A percentile compares a stretch with the other conserved stretches of the same genome.
Evolutionary conservation across 2,888 invertebrate species (phyloP).

Genomic region (Acheta domesticus): DNA sequence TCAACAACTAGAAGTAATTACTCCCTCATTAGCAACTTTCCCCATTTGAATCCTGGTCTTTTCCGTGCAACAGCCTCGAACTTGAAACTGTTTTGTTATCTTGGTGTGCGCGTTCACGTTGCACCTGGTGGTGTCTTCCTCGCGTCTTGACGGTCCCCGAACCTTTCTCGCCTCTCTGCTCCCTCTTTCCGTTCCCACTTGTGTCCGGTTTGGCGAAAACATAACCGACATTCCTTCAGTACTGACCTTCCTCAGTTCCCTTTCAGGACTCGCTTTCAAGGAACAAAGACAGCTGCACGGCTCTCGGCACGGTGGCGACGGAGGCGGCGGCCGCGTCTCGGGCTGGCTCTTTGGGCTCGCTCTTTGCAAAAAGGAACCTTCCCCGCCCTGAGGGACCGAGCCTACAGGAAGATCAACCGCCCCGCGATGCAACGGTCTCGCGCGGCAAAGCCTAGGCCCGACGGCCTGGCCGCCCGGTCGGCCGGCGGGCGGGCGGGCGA

Average conservation of each 20-base stretch:
- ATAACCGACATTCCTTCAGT: not conserved
- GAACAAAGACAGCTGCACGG: not conserved
- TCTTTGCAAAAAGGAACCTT: conserved; percentile 1
- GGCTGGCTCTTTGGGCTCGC: not conserved
- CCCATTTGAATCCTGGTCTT: too few relatives aligned
- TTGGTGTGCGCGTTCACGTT: not conserved
- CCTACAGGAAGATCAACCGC: conserved; percentile 1
- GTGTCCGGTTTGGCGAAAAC: conserved; percentile 18
- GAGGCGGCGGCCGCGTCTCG: not conserved
- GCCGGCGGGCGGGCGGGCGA: not conserved
- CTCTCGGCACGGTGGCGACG: too few relatives aligned
- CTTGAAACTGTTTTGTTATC: too few relatives aligned
- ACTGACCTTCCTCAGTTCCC: conserved; percentile 18
- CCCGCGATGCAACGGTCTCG: conserved; percentile 8
- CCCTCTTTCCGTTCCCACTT: not conserved
- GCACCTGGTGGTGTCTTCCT: not conserved
- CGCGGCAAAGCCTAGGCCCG: not conserved
- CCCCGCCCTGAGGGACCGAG: not conserved
- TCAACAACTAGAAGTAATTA: too few relatives aligned
- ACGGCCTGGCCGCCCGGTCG: not conserved
- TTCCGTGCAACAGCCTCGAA: too few relatives aligned
- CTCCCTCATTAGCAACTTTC: too few relatives aligned
- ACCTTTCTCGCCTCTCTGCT: not conserved
- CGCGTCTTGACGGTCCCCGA: not conserved
- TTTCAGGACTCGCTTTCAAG: not conserved